These are phyloP conservation scores for Drosophila athabasca DNA, from an alignment of 1,140 invertebrate genomes.

Conservation along the genomic window DNA sequence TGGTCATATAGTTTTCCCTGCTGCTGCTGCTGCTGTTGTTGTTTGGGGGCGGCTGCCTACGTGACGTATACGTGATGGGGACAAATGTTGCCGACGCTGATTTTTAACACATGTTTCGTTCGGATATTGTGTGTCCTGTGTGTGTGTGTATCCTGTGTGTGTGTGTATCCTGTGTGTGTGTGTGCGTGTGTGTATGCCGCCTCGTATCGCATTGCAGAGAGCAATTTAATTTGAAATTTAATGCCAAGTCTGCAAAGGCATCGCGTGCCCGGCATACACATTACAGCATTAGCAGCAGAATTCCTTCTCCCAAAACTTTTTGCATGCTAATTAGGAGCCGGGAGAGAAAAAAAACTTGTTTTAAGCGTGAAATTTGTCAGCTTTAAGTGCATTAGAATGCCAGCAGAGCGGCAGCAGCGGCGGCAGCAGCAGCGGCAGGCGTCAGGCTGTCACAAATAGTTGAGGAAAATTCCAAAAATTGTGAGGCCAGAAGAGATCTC, in stretches of 20 bases:
- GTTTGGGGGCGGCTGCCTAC: conserved; percentile 21
- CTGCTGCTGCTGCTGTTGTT: conserved; percentile 7
- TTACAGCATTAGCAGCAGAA: neutral
- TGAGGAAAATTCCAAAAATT: conserved; percentile 46
- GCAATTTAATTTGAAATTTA: conserved; percentile 81
- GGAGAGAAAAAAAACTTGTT: conserved; percentile 7
- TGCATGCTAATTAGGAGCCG: conserved; percentile 62
- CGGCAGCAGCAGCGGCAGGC: conserved; percentile 15
- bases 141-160: conserved; percentile 1
- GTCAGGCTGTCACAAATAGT: conserved; percentile 71
- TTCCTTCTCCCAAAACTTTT: conserved; percentile 16
- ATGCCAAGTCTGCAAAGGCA: conserved; percentile 73
- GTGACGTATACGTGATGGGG: conserved; percentile 72
- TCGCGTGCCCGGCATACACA: conserved; percentile 69
- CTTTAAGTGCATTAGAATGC: conserved; percentile 60
- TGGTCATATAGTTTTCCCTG: conserved; percentile 36
- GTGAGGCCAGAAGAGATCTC: conserved; percentile 1
- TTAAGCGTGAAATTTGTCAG: conserved; percentile 65
- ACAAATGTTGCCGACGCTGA: conserved; percentile 70
- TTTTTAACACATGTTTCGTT: conserved; percentile 62
- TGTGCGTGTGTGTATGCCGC: conserved; percentile 6
- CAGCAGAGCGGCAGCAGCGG: neutral
- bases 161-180: conserved; percentile 9
- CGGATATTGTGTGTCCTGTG: conserved; percentile 17
- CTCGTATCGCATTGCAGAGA: conserved; percentile 74